Conservation (phyloP, 2,113 vertebrate species). For the Neopipo cinnamomea region DNA sequence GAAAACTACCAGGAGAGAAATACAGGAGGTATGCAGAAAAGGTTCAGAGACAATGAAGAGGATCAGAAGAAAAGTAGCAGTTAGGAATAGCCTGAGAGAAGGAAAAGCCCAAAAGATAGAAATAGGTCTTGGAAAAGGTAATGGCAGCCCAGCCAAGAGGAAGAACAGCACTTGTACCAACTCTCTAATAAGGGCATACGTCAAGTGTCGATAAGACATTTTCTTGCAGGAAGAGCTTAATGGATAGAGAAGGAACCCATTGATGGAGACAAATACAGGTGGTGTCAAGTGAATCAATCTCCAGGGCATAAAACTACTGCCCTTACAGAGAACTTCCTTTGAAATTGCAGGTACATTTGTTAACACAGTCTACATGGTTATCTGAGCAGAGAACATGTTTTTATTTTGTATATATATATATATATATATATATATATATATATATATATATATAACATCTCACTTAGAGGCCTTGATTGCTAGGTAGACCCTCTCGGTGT, state of each 20-base stretch:
- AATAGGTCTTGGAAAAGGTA: not conserved
- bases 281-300: not conserved
- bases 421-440: not conserved
- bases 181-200: not conserved
- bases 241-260: not conserved
- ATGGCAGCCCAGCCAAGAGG: not conserved
- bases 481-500: rapidly evolving
- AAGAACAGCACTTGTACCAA: not conserved
- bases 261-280: not conserved
- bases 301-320: not conserved
- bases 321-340: not conserved
- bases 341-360: not conserved
- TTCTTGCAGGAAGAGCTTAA: not conserved
- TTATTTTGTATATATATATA: not conserved
- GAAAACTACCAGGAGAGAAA: not conserved
- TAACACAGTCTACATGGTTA: not conserved
- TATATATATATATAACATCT: not conserved
- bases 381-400: not conserved
- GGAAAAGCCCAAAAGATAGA: not conserved
- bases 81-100: not conserved
- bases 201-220: not conserved
- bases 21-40: not conserved
- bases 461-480: not conserved
- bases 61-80: not conserved
- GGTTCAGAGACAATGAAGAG: not conserved